Evolutionary conservation across 2,888 invertebrate species (phyloP).

Genomic region (Parnassius apollo): DNA sequence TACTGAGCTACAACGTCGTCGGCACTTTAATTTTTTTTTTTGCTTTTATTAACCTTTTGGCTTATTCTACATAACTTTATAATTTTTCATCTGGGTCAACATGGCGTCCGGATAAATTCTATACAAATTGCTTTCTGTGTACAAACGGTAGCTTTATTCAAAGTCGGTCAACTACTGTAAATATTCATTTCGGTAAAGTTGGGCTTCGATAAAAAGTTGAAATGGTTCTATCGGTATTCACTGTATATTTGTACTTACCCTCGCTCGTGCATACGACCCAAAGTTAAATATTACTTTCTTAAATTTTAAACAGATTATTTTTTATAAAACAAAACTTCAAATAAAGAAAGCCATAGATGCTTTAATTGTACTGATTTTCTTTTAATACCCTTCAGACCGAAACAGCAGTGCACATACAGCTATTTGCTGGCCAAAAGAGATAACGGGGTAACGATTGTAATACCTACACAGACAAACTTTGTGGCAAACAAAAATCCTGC

Average conservation of each 20-base stretch:
- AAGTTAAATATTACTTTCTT: background rate
- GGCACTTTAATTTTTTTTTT: too few relatives aligned
- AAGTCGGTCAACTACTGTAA: conserved; percentile 3
- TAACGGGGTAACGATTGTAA: too few relatives aligned
- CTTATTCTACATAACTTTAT: too few relatives aligned
- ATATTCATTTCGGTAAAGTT: conserved; percentile 11
- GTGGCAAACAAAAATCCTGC: too few relatives aligned
- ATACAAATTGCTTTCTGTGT: background rate
- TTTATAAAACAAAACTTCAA: background rate
- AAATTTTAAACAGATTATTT: background rate
- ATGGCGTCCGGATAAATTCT: background rate
- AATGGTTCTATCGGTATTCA: conserved; percentile 1
- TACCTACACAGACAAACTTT: too few relatives aligned
- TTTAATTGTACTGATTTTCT: too few relatives aligned
- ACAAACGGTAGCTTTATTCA: conserved; percentile 5
- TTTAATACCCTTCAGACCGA: too few relatives aligned
- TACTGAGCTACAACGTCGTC: too few relatives aligned
- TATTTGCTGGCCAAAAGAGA: too few relatives aligned
- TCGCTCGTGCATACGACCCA: background rate
- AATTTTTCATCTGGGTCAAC: background rate
- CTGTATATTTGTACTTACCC: background rate
- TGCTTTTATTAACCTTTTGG: too few relatives aligned
- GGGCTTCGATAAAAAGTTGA: conserved; percentile 7
- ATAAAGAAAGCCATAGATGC: too few relatives aligned
- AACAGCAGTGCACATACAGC: too few relatives aligned